A percentile compares a stretch with the other conserved stretches of the same genome.
phyloP scores from a whole-genome alignment of 2,113 vertebrate species.

The Crotalus viridis region DNA sequence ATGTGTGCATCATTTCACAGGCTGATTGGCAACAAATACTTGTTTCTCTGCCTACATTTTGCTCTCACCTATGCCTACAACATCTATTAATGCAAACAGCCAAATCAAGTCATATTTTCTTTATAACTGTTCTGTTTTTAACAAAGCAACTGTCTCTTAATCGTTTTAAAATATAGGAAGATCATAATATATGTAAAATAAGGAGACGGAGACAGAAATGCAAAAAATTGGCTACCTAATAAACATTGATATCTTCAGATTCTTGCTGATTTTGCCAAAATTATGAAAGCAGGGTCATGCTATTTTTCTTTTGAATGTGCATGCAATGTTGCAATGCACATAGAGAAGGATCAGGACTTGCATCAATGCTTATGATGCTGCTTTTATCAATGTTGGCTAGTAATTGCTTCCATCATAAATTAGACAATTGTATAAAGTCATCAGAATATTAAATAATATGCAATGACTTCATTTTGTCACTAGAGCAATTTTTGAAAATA shows the following conservation, averaged over 20 bases:
- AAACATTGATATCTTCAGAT: background rate
- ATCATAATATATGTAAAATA: background rate
- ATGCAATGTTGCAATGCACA: background rate
- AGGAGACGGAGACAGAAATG: constrained; percentile 28
- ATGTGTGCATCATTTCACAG: constrained; percentile 58
- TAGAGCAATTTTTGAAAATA: background rate
- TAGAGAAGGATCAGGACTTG: no score
- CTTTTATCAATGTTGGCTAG: background rate
- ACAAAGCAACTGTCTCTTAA: constrained; percentile 9
- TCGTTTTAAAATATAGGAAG: constrained; percentile 47
- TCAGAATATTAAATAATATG: constrained; percentile 5
- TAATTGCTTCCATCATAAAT: constrained; percentile 29
- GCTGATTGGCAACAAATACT: constrained; percentile 52
- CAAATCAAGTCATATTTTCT: constrained; percentile 19
- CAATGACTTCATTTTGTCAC: background rate
- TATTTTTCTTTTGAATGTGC: background rate
- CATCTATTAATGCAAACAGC: background rate
- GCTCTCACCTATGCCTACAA: constrained; percentile 43
- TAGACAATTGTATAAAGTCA: constrained; percentile 13
- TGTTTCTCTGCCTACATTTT: constrained; percentile 50
- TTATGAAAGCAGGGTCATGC: background rate
- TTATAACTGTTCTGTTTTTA: constrained; percentile 37
- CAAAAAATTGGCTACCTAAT: constrained; percentile 4
- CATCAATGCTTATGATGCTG: background rate
- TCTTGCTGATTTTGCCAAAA: background rate